Evolutionary conservation across 2,888 invertebrate genomes (phyloP).

Genomic region (Lepidocyrtinus sp.): DNA sequence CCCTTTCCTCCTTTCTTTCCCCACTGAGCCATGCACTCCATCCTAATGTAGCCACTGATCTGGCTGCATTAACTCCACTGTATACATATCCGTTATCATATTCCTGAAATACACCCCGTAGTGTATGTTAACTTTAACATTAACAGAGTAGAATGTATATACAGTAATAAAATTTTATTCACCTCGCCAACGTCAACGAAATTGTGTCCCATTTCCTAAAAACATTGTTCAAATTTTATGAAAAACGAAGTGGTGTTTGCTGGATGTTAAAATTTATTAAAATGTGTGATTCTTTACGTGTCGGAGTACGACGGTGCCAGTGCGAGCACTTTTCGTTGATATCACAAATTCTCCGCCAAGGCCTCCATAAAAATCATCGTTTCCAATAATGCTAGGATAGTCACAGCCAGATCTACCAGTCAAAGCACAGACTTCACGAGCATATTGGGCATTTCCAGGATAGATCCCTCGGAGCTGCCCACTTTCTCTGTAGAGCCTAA

Average conservation of each 20-base stretch:
- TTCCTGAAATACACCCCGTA: slow-evolving; percentile 59
- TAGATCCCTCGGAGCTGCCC: slow-evolving; percentile 65
- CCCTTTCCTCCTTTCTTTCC: slow-evolving; percentile 54
- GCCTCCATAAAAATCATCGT: slow-evolving; percentile 69
- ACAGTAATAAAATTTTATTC: not conserved
- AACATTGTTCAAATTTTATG: no score
- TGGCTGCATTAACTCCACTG: slow-evolving; percentile 63
- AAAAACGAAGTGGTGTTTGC: slow-evolving; percentile 59
- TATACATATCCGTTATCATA: slow-evolving; percentile 63
- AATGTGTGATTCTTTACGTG: slow-evolving; percentile 61
- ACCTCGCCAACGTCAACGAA: slow-evolving; percentile 57
- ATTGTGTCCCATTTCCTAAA: no score
- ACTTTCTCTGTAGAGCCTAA: slow-evolving; percentile 56
- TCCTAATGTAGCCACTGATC: slow-evolving; percentile 30
- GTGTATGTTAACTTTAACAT: no score
- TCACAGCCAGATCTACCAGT: slow-evolving; percentile 65
- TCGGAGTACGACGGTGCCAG: slow-evolving; percentile 65
- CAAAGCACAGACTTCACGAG: slow-evolving; percentile 54
- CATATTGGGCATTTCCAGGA: slow-evolving; percentile 62
- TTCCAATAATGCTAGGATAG: slow-evolving; percentile 64
- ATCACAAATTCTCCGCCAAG: slow-evolving; percentile 69
- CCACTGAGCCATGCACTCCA: slow-evolving; percentile 64
- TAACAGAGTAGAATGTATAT: not conserved
- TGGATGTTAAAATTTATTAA: not conserved
- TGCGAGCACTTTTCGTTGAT: slow-evolving; percentile 64